Evolutionary conservation across 2,888 invertebrate genomes (phyloP).

Genomic region (Drosophila colorata): DNA sequence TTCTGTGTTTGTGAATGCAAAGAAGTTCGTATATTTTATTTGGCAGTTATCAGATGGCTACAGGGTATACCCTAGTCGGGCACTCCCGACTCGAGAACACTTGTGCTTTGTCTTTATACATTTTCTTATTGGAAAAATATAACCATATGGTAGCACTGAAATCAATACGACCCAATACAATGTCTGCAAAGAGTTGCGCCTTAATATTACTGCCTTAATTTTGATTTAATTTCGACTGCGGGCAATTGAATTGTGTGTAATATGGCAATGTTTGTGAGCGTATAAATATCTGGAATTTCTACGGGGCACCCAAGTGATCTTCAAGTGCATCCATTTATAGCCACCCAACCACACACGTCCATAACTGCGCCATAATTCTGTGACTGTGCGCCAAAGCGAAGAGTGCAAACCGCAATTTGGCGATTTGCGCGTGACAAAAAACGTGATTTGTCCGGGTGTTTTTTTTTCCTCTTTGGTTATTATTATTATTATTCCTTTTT

Average conservation of each 20-base stretch:
- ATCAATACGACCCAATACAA: neutral
- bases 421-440: conserved; percentile 59
- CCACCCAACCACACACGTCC: conserved; percentile 10
- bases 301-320: conserved; percentile 13
- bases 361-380: conserved; percentile 40
- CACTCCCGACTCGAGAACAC: no score
- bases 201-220: neutral
- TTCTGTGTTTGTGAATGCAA: no score
- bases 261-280: neutral
- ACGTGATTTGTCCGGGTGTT: conserved; percentile 42
- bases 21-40: no score
- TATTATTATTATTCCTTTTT: conserved; percentile 19
- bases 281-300: neutral
- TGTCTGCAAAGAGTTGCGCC: neutral
- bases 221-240: neutral
- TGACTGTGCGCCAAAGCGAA: conserved; percentile 19
- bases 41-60: neutral
- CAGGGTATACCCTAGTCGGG: neutral
- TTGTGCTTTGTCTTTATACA: no score
- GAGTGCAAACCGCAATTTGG: conserved; percentile 21
- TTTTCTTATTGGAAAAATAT: no score
- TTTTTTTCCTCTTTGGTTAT: neutral
- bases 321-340: conserved; percentile 24
- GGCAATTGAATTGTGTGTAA: neutral
- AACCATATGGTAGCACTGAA: neutral